Evolutionary conservation across 2,888 invertebrate genomes (phyloP).

Genomic region (Adelphocoris suturalis): DNA sequence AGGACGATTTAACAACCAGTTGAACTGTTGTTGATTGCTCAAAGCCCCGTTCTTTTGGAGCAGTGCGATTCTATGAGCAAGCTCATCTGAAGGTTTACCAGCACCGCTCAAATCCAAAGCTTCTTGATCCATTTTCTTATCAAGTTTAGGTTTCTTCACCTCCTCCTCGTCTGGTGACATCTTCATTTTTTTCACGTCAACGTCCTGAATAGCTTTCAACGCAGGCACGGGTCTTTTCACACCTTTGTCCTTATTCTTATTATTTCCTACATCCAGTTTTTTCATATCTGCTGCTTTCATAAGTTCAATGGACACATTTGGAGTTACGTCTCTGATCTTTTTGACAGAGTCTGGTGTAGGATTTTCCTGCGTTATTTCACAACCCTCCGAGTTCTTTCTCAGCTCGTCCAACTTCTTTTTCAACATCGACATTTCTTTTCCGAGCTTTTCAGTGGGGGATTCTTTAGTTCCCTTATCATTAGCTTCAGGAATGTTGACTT

Average conservation of each 20-base stretch:
- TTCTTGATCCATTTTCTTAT: conserved; percentile 70
- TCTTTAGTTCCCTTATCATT: conserved; percentile 37
- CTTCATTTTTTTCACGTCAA: conserved; percentile 72
- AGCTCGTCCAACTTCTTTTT: conserved; percentile 75
- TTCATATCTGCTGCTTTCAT: conserved; percentile 74
- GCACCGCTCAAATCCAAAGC: conserved; percentile 72
- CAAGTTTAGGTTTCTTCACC: conserved; percentile 64
- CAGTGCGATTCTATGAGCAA: conserved; percentile 56
- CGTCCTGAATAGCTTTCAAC: conserved; percentile 75
- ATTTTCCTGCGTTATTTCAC: conserved; percentile 74
- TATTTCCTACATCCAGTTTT: conserved; percentile 70
- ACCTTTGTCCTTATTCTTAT: conserved; percentile 69
- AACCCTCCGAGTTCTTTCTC: conserved; percentile 69
- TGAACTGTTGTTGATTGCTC: conserved; percentile 65
- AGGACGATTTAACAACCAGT: conserved; percentile 69
- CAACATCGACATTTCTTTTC: conserved; percentile 74
- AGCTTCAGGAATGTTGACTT: conserved; percentile 1
- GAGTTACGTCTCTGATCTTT: conserved; percentile 75
- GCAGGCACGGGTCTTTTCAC: conserved; percentile 74
- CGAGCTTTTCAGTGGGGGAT: conserved; percentile 58
- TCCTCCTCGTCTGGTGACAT: conserved; percentile 72
- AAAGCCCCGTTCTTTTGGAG: conserved; percentile 59
- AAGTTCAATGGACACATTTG: conserved; percentile 76
- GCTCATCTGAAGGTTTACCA: conserved; percentile 65
- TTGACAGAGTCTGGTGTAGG: conserved; percentile 74